Evolutionary conservation across 1,140 invertebrate genomes (phyloP), one percentile per base, ranked within the genome.

Genomic region (Pentalonia nigronervosa): DNA sequence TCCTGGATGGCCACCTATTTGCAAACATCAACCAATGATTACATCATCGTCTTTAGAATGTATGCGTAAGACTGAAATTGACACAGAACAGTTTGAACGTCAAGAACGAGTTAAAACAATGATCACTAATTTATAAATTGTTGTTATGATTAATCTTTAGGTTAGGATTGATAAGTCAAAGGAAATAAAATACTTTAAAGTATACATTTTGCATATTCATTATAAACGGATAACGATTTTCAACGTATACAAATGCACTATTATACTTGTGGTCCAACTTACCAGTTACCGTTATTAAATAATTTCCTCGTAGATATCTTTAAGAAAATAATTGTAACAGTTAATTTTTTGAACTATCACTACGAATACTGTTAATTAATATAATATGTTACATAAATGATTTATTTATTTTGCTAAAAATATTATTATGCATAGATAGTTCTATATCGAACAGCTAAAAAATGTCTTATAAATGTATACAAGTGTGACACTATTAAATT

Each of bases 51-150:
- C 91, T 53, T 56, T 93, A 84, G 91, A 93, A 53, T 93, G 91
- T 93, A 84, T 93, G 91, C 91, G 91, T 41, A 93, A 93, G 48
- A 84, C 91, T 84, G 91, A 93, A 93, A 93, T 93, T 47, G 76
- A 93, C 7, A 93, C 91, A 4, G 91, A 83, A 93, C 76, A 93
- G 25, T 93, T 93, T 45, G 91, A 93, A 84, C 91, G 91, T 30
- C 81, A 93, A 93, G 91, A 93, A 56, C 67, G 91, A 34, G 36
- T 93, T 56, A 93, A 83, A 25, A 86, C 91, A 83, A 86, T 84
- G 67, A 93, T 45, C 20, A 93, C 91, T 41, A 45, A 56, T 86
- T 56, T 93, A 45, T 93, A 8, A 83, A 47, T 91, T 67, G 17
- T 90, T 36, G 88, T 2, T 23, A 41, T 41, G 9, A 36, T 56